Evolutionary conservation across 92 coral and sea anemone genomes (phyloP), one percentile per base, ranked within the genome.

Genomic region (Epizoanthus stellaris): DNA sequence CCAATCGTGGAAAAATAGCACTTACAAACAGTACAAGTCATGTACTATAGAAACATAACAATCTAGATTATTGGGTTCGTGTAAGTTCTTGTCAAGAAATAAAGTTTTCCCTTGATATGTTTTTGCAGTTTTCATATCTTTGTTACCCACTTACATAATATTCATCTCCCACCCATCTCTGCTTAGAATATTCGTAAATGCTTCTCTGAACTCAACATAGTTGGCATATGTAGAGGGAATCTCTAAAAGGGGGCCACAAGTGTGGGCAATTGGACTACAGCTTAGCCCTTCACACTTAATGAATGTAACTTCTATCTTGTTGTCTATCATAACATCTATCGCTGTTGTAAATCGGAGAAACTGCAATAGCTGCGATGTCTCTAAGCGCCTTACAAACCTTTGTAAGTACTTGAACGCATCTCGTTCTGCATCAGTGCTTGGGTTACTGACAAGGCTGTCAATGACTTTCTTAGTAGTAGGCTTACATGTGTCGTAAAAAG

Each of bases 211-310:
- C n/a, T 77, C 82, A 14, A 57, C 69, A 77, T 77, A 77, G 70
- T 77, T 77, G 70, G 83, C 69, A 77, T 77, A 77, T 16, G 83
- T 17, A 12, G 70, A 77, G 16, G 83, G 83, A 23, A 77, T 40
- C 47, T 81, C 85, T 40, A 81, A 42, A 14, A 81, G 75, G 49
- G 85, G 76, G 19, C 85, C 76, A 81, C 85, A 81, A 15, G 85
- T 65, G 70, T 81, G 85, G 38, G 85, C 85, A 39, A 81, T 81
- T 52, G 85, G 85, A 43, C 85, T 62, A 39, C 60, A 64, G 75
- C 85, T 67, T 34, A 81, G 70, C 8, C 85, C 85, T 20, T 81
- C 85, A 11, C 60, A 81, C 76, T 67, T 66, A 53, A 64, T 67
- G 38, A 81, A 81, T 62, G 85, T 64, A 14, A 81, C 60, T 17